These are phyloP conservation scores for Polydrusus pterygomalis DNA, from an alignment of 2,888 invertebrate species.

Conservation along the genomic window DNA sequence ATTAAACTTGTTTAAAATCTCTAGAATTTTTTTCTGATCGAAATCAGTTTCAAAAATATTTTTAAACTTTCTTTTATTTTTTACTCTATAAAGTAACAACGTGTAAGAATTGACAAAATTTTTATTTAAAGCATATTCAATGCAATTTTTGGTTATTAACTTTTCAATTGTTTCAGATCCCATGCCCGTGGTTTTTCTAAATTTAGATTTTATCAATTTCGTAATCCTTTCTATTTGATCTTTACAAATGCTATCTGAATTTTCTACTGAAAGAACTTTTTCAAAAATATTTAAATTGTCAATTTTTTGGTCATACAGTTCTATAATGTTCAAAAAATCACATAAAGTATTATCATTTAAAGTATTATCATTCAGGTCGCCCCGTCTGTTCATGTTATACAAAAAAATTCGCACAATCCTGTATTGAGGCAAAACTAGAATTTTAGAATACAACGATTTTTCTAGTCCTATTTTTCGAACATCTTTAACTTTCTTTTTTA, in stretches of 20 bases:
- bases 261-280: background rate
- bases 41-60: background rate
- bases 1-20: background rate
- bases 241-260: background rate
- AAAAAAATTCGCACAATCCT: slow-evolving; percentile 10
- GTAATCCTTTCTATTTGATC: background rate
- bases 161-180: background rate
- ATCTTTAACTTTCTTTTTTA: slow-evolving; percentile 2
- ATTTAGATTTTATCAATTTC: background rate
- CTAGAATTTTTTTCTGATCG: background rate
- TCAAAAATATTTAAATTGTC: slow-evolving; percentile 22
- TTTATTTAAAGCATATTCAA: slow-evolving; percentile 1
- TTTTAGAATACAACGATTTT: background rate
- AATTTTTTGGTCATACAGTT: slow-evolving; percentile 3
- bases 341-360: background rate
- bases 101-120: background rate
- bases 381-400: background rate
- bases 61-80: background rate
- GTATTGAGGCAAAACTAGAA: slow-evolving; percentile 7
- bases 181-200: too few relatives aligned
- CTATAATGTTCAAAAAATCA: background rate
- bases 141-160: background rate
- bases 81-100: background rate
- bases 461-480: background rate
- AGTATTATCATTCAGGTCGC: too few relatives aligned